These are phyloP conservation scores for Imbricaverruca yamaguchii DNA, from an alignment of 2,888 invertebrate species.

Conservation along the genomic window DNA sequence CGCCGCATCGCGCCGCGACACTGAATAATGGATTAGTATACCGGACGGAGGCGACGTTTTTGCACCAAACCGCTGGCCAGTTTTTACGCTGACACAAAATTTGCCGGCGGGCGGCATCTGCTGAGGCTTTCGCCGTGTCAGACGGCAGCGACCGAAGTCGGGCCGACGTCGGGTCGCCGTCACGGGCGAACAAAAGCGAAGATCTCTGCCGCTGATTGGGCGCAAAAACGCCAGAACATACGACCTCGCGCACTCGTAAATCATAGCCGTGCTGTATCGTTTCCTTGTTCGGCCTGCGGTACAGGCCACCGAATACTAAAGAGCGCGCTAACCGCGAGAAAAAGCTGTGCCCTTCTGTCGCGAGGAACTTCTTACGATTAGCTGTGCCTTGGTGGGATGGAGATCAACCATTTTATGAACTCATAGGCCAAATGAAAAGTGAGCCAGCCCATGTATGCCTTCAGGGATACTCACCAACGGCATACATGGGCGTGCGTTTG, in stretches of 20 bases:
- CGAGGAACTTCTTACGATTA: too few species aligned
- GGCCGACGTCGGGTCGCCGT: not conserved
- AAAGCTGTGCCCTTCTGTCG: not conserved
- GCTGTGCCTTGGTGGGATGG: too few species aligned
- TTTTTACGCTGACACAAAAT: not conserved
- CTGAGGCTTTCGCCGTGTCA: not conserved
- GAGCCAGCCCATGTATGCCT: too few species aligned
- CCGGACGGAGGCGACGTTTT: not conserved
- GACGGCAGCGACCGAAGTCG: not conserved
- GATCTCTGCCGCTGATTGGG: not conserved
- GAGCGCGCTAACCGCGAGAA: not conserved
- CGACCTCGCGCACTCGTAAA: constrained; percentile 5
- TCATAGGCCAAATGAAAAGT: too few species aligned
- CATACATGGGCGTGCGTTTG: too few species aligned
- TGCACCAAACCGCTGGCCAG: not conserved
- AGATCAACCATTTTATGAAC: too few species aligned
- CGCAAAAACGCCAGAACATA: not conserved
- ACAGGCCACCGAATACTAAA: not conserved
- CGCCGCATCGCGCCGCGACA: not conserved
- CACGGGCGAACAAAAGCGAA: not conserved
- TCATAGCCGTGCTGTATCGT: not conserved
- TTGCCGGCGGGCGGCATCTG: not conserved
- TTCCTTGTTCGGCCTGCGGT: not conserved
- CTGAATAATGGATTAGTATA: constrained; percentile 21
- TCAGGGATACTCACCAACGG: too few species aligned